Conservation (phyloP, 2,888 invertebrate species). For the Panopea generosa region DNA sequence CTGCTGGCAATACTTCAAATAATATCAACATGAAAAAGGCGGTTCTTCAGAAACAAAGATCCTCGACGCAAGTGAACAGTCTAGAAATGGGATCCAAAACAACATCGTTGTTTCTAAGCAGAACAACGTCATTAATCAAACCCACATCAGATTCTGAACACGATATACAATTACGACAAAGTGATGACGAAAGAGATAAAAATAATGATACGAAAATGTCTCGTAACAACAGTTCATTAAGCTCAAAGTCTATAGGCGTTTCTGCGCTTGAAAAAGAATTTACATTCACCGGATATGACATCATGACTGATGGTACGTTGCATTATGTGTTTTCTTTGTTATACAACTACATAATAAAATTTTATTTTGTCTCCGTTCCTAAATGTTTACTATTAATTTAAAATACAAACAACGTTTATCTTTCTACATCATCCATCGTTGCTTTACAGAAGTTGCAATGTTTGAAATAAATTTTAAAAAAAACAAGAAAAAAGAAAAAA, state of each 20-base stretch:
- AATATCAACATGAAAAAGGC: neutral
- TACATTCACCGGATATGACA: constrained; percentile 77
- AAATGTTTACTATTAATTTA: no score
- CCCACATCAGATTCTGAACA: neutral
- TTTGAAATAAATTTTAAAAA: no score
- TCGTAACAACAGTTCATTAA: neutral
- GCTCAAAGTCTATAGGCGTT: neutral
- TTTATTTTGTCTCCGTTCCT: no score
- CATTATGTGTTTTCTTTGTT: no score
- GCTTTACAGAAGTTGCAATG: no score
- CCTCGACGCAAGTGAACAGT: constrained; percentile 40
- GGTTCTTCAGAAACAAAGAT: constrained; percentile 21
- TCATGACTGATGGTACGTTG: constrained; percentile 74
- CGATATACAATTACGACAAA: constrained; percentile 1
- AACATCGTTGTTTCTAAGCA: constrained; percentile 65
- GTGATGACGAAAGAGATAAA: no score
- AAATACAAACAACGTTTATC: no score
- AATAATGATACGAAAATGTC: neutral
- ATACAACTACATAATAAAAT: no score
- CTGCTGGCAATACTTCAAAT: neutral
- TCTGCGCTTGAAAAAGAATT: constrained; percentile 61
- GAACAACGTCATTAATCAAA: constrained; percentile 50
- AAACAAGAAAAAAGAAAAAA: no score
- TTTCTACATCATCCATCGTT: no score
- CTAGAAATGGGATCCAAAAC: constrained; percentile 57